Conservation (phyloP, 2,888 invertebrate species). For the Polydesmus complanatus region DNA sequence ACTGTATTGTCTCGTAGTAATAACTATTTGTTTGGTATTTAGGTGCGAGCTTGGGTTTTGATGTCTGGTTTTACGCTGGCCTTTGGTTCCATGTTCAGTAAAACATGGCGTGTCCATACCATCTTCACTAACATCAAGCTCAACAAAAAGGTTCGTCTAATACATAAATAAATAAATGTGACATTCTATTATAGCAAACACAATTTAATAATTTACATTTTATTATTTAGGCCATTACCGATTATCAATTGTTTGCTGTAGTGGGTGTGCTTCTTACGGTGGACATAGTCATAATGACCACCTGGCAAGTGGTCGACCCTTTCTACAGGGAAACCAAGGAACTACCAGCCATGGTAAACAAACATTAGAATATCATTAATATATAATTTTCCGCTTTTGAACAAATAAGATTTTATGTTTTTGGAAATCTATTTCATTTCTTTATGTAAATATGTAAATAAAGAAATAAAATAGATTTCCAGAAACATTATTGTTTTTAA, state of each 20-base stretch:
- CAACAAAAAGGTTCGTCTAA: slow-evolving; percentile 72
- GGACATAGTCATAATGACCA: slow-evolving; percentile 86
- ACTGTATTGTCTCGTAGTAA: too few species aligned
- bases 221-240: slow-evolving; percentile 70
- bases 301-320: slow-evolving; percentile 94
- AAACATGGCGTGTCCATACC: slow-evolving; percentile 98
- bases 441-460: too few species aligned
- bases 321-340: slow-evolving; percentile 81
- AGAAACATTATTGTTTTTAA: too few species aligned
- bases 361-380: too few species aligned
- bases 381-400: too few species aligned
- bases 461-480: too few species aligned
- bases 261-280: slow-evolving; percentile 79
- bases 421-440: too few species aligned
- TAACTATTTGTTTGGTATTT: too few species aligned
- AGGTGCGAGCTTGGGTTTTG: slow-evolving; percentile 72
- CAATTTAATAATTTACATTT: background rate
- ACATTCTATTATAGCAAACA: background rate
- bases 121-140: slow-evolving; percentile 97
- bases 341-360: slow-evolving; percentile 55
- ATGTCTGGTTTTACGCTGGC: slow-evolving; percentile 96
- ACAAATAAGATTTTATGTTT: too few species aligned
- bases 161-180: background rate
- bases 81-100: slow-evolving; percentile 99
- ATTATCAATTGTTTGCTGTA: slow-evolving; percentile 94